These are phyloP conservation scores for Nephrotoma guestfalica DNA, from an alignment of 2,888 invertebrate species.

Conservation along the genomic window DNA sequence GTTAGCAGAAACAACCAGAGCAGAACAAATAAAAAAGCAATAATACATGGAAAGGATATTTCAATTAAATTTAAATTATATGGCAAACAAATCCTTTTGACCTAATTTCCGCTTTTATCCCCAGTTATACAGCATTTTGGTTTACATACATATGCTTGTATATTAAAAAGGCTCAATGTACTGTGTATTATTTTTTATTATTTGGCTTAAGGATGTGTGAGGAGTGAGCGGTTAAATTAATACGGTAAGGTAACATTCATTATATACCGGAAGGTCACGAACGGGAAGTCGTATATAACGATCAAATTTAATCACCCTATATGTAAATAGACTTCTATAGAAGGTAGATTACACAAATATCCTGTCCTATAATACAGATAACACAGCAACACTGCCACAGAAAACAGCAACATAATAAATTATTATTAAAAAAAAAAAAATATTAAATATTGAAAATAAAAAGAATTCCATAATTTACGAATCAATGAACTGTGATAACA, in stretches of 20 bases:
- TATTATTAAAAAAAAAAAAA: neutral
- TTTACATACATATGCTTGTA: neutral
- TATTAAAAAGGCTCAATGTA: neutral
- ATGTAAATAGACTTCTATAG: neutral
- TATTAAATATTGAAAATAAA: neutral
- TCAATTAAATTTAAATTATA: neutral
- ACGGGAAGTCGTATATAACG: neutral
- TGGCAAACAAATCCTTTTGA: neutral
- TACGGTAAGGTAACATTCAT: neutral
- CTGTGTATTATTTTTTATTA: too few relatives aligned
- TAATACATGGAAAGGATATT: neutral
- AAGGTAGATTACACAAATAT: neutral
- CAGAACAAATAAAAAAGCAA: neutral
- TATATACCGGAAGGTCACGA: neutral
- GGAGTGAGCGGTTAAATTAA: neutral
- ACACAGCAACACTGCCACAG: neutral
- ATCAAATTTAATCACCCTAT: neutral
- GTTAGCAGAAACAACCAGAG: neutral
- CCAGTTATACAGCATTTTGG: neutral
- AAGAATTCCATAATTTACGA: neutral
- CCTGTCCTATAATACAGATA: neutral
- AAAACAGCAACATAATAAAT: neutral
- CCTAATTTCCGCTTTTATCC: neutral
- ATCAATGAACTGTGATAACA: slow-evolving; percentile 2
- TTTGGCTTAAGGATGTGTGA: too few relatives aligned